These are phyloP conservation scores for Empidonax traillii DNA, from an alignment of 2,113 vertebrate species.

Conservation along the genomic window DNA sequence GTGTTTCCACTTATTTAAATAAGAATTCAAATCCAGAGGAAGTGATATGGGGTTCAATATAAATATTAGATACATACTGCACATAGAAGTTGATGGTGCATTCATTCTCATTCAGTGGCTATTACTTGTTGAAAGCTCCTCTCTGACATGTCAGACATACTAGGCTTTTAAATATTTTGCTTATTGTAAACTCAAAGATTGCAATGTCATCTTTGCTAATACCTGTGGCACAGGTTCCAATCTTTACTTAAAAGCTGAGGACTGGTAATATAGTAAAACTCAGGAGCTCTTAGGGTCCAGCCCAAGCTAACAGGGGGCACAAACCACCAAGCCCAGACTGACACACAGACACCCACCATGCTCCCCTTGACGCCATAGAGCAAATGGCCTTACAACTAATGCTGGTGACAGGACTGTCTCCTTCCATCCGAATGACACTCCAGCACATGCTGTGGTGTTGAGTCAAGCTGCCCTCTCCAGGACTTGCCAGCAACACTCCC, in stretches of 20 bases:
- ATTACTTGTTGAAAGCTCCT: not conserved
- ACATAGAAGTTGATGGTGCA: not conserved
- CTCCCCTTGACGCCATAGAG: not conserved
- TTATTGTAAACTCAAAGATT: not conserved
- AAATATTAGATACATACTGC: not conserved
- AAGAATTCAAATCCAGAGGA: not conserved
- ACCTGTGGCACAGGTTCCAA: not conserved
- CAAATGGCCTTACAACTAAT: not conserved
- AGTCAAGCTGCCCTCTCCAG: not conserved
- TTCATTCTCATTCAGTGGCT: not conserved
- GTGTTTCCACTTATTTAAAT: not conserved
- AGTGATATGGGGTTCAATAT: not conserved
- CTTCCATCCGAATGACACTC: not conserved
- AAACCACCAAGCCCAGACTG: not conserved
- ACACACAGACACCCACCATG: fast-evolving
- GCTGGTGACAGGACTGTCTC: not conserved
- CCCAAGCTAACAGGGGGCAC: not conserved
- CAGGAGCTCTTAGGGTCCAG: not conserved
- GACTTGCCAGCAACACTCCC: not conserved
- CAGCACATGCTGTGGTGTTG: not conserved
- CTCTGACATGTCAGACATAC: not conserved
- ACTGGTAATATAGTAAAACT: not conserved
- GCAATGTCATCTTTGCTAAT: not conserved
- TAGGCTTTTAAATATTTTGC: not conserved
- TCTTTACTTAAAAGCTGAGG: not conserved